Base-by-base conservation (phyloP, 35 echinoderm and acorn worm species). In the Patiria miniata region DNA sequence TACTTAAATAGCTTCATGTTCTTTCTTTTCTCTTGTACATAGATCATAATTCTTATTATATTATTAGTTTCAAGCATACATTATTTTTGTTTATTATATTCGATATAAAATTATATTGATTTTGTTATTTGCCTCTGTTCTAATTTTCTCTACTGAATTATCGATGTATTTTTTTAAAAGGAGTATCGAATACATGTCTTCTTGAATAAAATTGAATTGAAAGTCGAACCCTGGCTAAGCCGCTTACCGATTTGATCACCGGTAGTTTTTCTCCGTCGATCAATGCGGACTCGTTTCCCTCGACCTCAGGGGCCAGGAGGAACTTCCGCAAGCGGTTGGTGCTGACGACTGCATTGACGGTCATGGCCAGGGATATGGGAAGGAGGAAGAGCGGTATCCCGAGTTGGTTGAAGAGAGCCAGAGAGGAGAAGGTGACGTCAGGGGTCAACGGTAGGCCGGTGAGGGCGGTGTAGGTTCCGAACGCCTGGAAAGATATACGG, bases 381-480 rank as follows among this genome's bases (percentile, higher is more conserved):
- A 94, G 69, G 12, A 83, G 77, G 50, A 86, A 86, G n/a, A 94
- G 57, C 18, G 92, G 92, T 15, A 89, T 21, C 5, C 54, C 58
- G 23, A 94, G 78, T 51, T 90, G 92, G 58, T 89, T 89, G 83
- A 94, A 89, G 39, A 94, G 82, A 8, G 92, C 79, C 19, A 94
- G 82, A 0, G 92, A 76, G 8, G 87, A 84, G 61, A 94, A 94
- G 9, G 87, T 83, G 0, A 89, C 47, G 29, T 89, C 92, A 1
- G 92, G 92, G 42, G 76, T 86, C 22, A 94, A 60, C 39, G 55
- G 39, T 42, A 68, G 51, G 0, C 77, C 76, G 9, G 73, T 89
- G 14, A 89, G 36, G 2, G 68, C 18, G 34, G 73, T 59, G 83
- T 94, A 94, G 18, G 78, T 68, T 2, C 60, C 82, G 79, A 94